These are phyloP conservation scores for Matsumurasca onukii DNA, from an alignment of 1,140 invertebrate species.

Conservation along the genomic window DNA sequence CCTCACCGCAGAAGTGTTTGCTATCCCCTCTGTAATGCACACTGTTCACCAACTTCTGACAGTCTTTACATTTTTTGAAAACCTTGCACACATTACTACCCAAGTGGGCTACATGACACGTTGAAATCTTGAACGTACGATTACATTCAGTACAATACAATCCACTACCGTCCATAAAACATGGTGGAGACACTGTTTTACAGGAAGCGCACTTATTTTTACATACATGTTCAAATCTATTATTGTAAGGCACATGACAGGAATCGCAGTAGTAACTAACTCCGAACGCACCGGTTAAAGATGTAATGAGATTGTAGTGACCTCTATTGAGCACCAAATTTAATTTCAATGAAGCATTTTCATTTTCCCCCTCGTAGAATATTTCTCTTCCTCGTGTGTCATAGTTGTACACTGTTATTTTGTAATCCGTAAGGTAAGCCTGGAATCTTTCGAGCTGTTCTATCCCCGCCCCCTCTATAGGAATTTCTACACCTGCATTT, in stretches of 20 bases:
- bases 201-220: background rate
- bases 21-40: too few species aligned
- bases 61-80: constrained; percentile 23
- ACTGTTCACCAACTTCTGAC: background rate
- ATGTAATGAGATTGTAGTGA: constrained; percentile 18
- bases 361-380: background rate
- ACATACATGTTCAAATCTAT: constrained; percentile 8
- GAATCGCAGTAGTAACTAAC: constrained; percentile 5
- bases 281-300: constrained; percentile 11
- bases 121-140: background rate
- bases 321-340: constrained; percentile 11
- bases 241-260: background rate
- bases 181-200: background rate
- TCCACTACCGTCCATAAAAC: background rate
- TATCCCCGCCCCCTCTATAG: constrained; percentile 2
- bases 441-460: constrained; percentile 5
- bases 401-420: constrained; percentile 21
- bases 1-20: too few species aligned
- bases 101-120: background rate
- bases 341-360: constrained; percentile 2
- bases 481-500: constrained; percentile 12
- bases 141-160: background rate
- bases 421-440: background rate
- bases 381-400: background rate
- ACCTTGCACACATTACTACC: background rate